phyloP scores from a whole-genome alignment of 1,140 invertebrate species.

The Drosophila triauraria region DNA sequence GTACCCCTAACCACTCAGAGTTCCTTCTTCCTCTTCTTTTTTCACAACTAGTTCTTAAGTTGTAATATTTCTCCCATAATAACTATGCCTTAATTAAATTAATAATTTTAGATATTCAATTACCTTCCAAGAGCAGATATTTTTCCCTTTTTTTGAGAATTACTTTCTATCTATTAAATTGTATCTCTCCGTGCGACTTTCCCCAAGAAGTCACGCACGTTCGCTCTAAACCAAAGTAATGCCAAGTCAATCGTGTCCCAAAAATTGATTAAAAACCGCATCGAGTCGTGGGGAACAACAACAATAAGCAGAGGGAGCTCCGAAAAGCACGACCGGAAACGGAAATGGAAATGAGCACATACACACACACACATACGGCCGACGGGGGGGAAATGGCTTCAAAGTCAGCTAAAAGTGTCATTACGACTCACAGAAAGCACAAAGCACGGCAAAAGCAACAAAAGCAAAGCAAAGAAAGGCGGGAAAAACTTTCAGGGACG shows the following conservation, averaged over 20 bases:
- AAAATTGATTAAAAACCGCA: constrained; percentile 79
- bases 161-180: constrained; percentile 11
- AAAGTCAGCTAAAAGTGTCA: constrained; percentile 83
- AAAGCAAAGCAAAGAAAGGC: constrained; percentile 33
- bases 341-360: constrained; percentile 64
- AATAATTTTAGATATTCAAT: not conserved
- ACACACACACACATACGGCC: constrained; percentile 8
- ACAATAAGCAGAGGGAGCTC: constrained; percentile 20
- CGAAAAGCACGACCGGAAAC: constrained; percentile 60
- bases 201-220: constrained; percentile 35
- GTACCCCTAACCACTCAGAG: no score
- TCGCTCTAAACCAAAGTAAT: constrained; percentile 24
- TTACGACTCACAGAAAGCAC: constrained; percentile 72
- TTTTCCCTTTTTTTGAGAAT: not conserved
- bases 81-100: not conserved
- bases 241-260: constrained; percentile 50
- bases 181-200: constrained; percentile 1
- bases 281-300: constrained; percentile 22
- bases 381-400: constrained; percentile 61
- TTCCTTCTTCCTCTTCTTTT: no score
- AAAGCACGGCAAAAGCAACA: constrained; percentile 39
- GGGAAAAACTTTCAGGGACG: constrained; percentile 73
- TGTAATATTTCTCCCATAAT: not conserved
- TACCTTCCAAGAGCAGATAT: not conserved
- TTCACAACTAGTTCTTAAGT: no score